Evolutionary conservation across 2,888 invertebrate species (phyloP).

Genomic region (Torymus texanus): DNA sequence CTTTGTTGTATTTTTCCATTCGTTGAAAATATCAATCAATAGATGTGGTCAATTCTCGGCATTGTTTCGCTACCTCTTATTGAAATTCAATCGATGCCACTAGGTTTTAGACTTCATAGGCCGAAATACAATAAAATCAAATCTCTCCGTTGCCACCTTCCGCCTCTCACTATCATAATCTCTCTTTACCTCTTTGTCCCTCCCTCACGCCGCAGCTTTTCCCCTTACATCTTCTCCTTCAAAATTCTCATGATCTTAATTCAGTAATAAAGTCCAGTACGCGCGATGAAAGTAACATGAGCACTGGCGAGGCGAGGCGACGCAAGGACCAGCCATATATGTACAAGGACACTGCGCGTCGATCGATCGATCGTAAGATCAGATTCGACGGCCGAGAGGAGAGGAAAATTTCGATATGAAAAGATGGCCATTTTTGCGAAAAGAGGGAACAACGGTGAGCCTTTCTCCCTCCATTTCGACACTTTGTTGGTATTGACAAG

Average conservation of each 20-base stretch:
- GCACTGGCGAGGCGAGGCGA: conserved; percentile 12
- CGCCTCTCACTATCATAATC: conserved; percentile 21
- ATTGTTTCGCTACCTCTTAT: too few species aligned
- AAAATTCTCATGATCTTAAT: conserved; percentile 47
- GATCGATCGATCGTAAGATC: conserved; percentile 50
- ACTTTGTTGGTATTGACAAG: conserved; percentile 40
- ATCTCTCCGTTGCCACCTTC: too few species aligned
- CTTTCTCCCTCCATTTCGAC: not conserved
- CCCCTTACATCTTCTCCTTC: not conserved
- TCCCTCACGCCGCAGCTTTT: not conserved
- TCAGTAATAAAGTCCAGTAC: conserved; percentile 49
- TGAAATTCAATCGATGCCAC: too few species aligned
- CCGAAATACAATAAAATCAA: too few species aligned
- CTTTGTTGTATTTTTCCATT: too few species aligned
- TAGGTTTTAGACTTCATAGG: too few species aligned
- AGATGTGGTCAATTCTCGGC: too few species aligned
- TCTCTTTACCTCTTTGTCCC: conserved; percentile 27
- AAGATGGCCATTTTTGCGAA: conserved; percentile 46
- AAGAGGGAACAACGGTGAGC: not conserved
- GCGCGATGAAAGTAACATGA: conserved; percentile 53
- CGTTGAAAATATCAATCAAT: too few species aligned
- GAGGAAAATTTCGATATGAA: conserved; percentile 56
- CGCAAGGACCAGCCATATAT: conserved; percentile 1
- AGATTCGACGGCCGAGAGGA: conserved; percentile 48
- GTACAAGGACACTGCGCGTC: not conserved